These are phyloP conservation scores for Drosophila rellima DNA, from an alignment of 2,888 invertebrate genomes.

Conservation along the genomic window DNA sequence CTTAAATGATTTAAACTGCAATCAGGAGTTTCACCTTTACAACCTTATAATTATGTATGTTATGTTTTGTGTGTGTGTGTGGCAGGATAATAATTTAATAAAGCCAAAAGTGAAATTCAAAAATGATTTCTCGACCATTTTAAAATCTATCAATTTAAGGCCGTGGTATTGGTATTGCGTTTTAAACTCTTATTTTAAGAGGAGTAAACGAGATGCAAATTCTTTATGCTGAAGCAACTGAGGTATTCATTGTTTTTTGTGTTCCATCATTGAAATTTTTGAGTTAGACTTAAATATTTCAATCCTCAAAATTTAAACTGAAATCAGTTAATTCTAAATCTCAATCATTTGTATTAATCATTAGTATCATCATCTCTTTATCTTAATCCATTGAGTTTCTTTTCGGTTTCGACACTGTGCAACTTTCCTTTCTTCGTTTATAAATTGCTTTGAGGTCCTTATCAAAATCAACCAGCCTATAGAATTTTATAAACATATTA, in stretches of 20 bases:
- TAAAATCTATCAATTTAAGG: neutral
- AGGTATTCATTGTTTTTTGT: too few species aligned
- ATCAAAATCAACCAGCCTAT: neutral
- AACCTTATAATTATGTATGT: constrained; percentile 8
- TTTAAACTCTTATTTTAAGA: too few species aligned
- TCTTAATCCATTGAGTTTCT: too few species aligned
- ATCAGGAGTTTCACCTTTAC: neutral
- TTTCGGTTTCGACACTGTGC: neutral
- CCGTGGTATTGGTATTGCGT: too few species aligned
- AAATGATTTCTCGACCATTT: neutral
- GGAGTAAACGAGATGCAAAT: too few species aligned
- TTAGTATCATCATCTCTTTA: neutral
- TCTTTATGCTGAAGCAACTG: too few species aligned
- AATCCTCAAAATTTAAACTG: too few species aligned
- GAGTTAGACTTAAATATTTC: too few species aligned
- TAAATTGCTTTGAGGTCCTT: neutral
- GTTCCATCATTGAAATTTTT: too few species aligned
- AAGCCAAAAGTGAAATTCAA: neutral
- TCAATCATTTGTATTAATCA: neutral
- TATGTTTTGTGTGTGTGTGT: neutral
- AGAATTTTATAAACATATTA: neutral
- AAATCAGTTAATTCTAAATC: neutral
- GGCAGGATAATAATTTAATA: constrained; percentile 8
- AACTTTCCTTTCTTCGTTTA: neutral
- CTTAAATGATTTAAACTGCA: constrained; percentile 6